These are phyloP conservation scores for Podarcis lilfordi DNA, from an alignment of 2,797 vertebrate species.

Conservation along the genomic window DNA sequence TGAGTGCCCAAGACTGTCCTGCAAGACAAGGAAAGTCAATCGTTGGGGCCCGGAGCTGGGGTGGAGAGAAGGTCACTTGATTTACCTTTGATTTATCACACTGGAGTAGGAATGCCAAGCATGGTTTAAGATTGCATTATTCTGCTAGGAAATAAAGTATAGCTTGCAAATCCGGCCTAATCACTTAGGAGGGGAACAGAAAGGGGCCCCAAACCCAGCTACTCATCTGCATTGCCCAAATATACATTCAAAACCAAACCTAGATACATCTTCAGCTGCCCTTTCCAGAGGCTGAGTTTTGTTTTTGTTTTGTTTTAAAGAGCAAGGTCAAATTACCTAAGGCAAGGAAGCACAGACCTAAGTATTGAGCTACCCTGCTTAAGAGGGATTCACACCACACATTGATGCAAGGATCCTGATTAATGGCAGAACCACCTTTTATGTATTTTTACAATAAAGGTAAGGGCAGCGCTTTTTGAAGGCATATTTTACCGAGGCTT, in stretches of 20 bases:
- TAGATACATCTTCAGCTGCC: not conserved
- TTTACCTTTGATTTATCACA: not conserved
- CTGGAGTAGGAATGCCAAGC: not conserved
- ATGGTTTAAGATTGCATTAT: not conserved
- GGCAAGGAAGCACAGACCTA: not conserved
- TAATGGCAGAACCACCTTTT: conserved; percentile 62
- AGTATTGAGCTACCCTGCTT: accelerated
- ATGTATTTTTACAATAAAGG: conserved; percentile 41
- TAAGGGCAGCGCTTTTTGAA: conserved; percentile 53
- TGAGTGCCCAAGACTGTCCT: not conserved
- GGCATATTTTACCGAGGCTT: conserved; percentile 51
- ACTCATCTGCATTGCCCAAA: not conserved
- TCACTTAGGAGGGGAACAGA: not conserved
- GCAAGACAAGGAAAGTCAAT: not conserved
- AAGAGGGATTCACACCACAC: accelerated
- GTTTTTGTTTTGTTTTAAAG: not conserved
- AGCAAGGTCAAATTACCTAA: not conserved
- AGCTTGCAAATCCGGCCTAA: not conserved
- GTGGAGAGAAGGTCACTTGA: no score
- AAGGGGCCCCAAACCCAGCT: no score
- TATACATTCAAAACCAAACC: not conserved
- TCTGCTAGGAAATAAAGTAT: accelerated
- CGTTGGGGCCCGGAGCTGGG: no score
- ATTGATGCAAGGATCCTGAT: conserved; percentile 43
- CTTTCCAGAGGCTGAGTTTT: not conserved